Percentiles rank a stretch among this genome's conserved stretches.
Conservation (phyloP, 1,140 invertebrate genomes). For the Dendroctonus valens region DNA sequence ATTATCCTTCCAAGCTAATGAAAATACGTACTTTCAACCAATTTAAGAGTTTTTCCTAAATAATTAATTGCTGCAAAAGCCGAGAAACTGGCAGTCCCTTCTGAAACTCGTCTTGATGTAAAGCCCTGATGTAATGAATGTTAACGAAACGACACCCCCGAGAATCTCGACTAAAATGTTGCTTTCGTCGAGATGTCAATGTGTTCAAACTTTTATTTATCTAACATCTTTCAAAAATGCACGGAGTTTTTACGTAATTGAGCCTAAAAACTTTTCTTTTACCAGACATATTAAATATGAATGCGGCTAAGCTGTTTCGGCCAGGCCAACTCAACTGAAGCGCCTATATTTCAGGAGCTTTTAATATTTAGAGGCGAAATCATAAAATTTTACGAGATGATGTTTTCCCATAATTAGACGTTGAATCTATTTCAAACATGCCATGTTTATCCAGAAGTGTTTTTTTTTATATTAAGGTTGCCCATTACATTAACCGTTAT, state of each 20-base stretch:
- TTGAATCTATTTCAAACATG: too few species aligned
- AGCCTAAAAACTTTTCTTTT: conserved; percentile 29
- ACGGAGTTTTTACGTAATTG: conserved; percentile 27
- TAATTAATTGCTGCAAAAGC: too few species aligned
- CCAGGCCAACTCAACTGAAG: background rate
- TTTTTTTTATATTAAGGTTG: too few species aligned
- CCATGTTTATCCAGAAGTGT: too few species aligned
- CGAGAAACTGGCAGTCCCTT: too few species aligned
- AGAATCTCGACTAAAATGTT: conserved; percentile 3
- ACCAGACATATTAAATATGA: conserved; percentile 14
- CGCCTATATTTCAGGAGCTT: conserved; percentile 8
- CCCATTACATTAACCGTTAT: too few species aligned
- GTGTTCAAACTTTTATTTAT: conserved; percentile 13
- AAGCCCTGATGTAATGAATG: too few species aligned
- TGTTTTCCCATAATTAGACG: background rate
- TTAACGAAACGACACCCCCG: too few species aligned
- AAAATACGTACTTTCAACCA: too few species aligned
- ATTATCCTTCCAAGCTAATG: too few species aligned
- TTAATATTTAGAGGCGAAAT: conserved; percentile 13
- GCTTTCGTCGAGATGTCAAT: conserved; percentile 20
- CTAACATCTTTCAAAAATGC: conserved; percentile 12
- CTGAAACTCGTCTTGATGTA: too few species aligned
- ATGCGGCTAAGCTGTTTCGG: conserved; percentile 1
- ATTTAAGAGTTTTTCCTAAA: too few species aligned
- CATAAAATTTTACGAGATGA: conserved; percentile 16